phyloP scores from a whole-genome alignment of 2,888 invertebrate genomes.

The Cerastis leucographa region DNA sequence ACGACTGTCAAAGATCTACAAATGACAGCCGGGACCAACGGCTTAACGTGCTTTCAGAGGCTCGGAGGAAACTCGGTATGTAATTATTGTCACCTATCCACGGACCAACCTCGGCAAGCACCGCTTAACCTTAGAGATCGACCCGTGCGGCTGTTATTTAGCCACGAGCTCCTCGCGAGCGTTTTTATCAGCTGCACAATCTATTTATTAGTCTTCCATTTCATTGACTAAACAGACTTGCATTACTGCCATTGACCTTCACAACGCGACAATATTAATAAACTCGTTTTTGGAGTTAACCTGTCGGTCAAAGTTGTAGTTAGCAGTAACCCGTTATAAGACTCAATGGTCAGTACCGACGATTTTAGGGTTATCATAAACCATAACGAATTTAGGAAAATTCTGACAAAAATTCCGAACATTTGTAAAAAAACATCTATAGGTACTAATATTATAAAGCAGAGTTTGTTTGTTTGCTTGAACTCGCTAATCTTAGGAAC shows the following conservation, averaged over 20 bases:
- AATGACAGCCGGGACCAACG: no score
- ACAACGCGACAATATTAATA: slow-evolving; percentile 17
- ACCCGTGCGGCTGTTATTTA: no score
- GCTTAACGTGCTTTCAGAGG: no score
- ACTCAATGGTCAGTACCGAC: slow-evolving; percentile 59
- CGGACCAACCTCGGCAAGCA: no score
- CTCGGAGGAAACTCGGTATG: no score
- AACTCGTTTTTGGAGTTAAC: slow-evolving; percentile 62
- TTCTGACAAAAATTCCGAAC: not conserved
- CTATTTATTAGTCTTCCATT: not conserved
- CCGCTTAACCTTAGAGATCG: no score
- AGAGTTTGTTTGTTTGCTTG: no score
- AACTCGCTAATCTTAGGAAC: no score
- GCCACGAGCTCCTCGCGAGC: no score
- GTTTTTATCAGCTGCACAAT: not conserved
- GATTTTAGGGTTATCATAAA: not conserved
- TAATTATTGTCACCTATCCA: no score
- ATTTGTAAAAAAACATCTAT: not conserved
- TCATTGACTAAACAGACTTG: slow-evolving; percentile 10
- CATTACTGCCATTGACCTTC: slow-evolving; percentile 25
- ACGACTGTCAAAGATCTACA: no score
- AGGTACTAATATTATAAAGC: no score
- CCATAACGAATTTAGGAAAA: not conserved
- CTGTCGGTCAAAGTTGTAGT: slow-evolving; percentile 42
- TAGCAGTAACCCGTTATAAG: slow-evolving; percentile 56